Conservation (phyloP, 2,113 vertebrate species). For the Willisornis vidua region DNA sequence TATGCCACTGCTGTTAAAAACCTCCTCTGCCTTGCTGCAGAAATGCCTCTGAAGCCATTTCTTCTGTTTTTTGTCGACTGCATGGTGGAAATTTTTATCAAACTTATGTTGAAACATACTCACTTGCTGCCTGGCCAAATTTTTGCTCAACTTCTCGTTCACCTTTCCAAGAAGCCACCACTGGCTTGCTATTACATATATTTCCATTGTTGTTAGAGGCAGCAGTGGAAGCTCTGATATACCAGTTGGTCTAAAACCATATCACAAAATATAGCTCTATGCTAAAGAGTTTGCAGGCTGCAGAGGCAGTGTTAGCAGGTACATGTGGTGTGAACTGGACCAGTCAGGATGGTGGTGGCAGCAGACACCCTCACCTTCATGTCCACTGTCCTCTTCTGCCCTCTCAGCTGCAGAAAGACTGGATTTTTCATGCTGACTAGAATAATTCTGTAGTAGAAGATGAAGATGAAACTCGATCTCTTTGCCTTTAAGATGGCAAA, state of each 20-base stretch:
- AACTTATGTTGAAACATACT: not conserved
- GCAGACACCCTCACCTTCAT: not conserved
- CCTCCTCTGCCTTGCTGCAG: not conserved
- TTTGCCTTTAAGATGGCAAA: not conserved
- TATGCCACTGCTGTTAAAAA: not conserved
- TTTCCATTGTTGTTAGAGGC: not conserved
- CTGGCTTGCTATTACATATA: not conserved
- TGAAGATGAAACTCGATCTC: not conserved
- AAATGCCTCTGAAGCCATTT: not conserved
- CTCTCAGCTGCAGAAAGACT: not conserved
- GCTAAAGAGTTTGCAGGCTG: not conserved
- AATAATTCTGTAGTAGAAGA: not conserved
- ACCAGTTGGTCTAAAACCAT: not conserved
- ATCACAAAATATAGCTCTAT: not conserved
- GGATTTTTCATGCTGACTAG: not conserved
- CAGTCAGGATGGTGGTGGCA: not conserved
- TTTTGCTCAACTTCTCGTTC: slow-evolving; percentile 10
- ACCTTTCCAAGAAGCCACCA: not conserved
- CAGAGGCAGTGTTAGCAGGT: not conserved
- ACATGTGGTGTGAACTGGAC: not conserved
- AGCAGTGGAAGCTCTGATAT: not conserved
- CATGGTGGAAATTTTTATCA: not conserved
- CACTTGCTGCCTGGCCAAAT: not conserved
- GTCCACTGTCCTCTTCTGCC: not conserved
- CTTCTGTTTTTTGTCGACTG: not conserved